phyloP scores from a whole-genome alignment of 2,888 invertebrate species.

The Plemyria rubiginata region DNA sequence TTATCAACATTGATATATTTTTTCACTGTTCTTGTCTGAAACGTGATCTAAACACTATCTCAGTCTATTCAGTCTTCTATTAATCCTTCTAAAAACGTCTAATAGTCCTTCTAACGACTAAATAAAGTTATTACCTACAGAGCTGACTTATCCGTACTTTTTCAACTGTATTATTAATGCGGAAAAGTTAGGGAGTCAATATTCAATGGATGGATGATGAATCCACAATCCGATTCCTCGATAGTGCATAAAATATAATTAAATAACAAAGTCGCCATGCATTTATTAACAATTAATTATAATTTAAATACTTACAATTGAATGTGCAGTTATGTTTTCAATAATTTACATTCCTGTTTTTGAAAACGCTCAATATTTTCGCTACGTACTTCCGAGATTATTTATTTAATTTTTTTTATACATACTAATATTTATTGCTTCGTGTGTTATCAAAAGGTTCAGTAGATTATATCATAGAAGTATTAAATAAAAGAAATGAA shows the following conservation, averaged over 20 bases:
- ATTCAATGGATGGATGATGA: too few species aligned
- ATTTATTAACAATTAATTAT: constrained; percentile 20
- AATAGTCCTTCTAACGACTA: too few species aligned
- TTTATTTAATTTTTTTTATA: constrained; percentile 22
- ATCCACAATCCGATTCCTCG: background rate
- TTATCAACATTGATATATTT: too few species aligned
- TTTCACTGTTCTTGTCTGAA: too few species aligned
- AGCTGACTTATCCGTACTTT: too few species aligned
- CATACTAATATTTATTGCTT: constrained; percentile 11
- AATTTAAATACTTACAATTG: background rate
- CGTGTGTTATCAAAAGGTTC: constrained; percentile 14
- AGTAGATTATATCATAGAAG: constrained; percentile 21
- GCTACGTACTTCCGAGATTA: constrained; percentile 62
- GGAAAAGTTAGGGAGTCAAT: too few species aligned
- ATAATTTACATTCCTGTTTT: constrained; percentile 50
- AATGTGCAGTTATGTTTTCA: constrained; percentile 7
- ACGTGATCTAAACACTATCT: too few species aligned
- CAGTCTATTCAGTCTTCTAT: too few species aligned
- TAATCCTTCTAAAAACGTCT: too few species aligned
- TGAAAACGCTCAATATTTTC: constrained; percentile 45
- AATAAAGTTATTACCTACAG: too few species aligned
- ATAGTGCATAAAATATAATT: background rate
- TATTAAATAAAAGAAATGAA: constrained; percentile 1
- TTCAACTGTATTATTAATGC: too few species aligned
- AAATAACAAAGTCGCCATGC: constrained; percentile 27